Evolutionary conservation across 2,113 vertebrate species (phyloP).

Genomic region (Heterotis niloticus): DNA sequence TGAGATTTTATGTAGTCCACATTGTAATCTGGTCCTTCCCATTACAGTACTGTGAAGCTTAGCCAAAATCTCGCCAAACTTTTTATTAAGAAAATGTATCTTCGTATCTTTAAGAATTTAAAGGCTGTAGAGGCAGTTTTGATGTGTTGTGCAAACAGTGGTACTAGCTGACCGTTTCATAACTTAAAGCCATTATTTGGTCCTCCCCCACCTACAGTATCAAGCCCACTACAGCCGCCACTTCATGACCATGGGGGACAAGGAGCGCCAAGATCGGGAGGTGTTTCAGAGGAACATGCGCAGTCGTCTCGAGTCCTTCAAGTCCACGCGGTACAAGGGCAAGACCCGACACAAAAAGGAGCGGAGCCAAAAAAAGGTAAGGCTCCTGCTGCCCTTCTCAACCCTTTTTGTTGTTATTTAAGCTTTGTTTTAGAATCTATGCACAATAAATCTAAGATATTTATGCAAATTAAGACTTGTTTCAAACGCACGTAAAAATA

Average conservation of each 20-base stretch:
- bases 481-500: no score
- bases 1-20: no score
- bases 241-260: conserved; percentile 84
- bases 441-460: no score
- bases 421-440: background rate
- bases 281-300: conserved; percentile 96
- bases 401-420: background rate
- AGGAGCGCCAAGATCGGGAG: conserved; percentile 90
- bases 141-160: no score
- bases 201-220: conserved; percentile 63
- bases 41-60: no score
- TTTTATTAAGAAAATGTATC: no score
- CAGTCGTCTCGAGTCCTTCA: conserved; percentile 87
- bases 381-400: conserved; percentile 11
- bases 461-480: no score
- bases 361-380: conserved; percentile 79
- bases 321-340: conserved; percentile 82
- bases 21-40: no score
- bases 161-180: background rate
- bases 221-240: conserved; percentile 93
- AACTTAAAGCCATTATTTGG: background rate
- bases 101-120: no score
- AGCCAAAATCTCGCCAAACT: no score
- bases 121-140: no score
- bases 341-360: conserved; percentile 81